Base-by-base conservation (phyloP, 2,888 invertebrate genomes). In the Drosophila stalkeri region DNA sequence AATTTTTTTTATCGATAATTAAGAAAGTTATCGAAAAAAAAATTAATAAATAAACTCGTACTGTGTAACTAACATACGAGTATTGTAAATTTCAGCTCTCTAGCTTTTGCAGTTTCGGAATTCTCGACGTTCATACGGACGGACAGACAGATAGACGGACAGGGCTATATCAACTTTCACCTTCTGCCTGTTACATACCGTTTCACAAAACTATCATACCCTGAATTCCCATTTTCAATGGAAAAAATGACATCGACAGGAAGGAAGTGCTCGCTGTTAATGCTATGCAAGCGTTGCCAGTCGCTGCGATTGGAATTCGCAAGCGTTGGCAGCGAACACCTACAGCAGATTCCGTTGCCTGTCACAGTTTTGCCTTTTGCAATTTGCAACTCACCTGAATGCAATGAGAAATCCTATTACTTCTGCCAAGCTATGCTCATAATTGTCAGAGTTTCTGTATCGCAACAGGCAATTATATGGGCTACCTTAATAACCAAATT, bases 191-290 rank as follows among this genome's bases (percentile, higher is more conserved):
- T 23, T 23, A 23, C 23, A 23, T 23, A 23, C 23, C 2, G 2
- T 23, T 23, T 23, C 23, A 23, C 23, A 23, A 23, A 23, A 23
- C 23, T 3, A 23, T 23, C 3, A 23, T 23, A 23, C 23, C 23
- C 23, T 23, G 23, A 23, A 23, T 23, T 23, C 23, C 23, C 23
- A 23, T 23, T 23, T 23, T 23, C 23, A 23, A 23, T 23, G 23
- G 23, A 39, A 39, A 39, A 39, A 39, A n/a, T 27, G 47, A 18
- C 20, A 23, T 56, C 52, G 57, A 65, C 84, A 75, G 76, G 79
- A 81, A 80, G 80, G 82, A 80, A 80, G 69, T 64, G 81, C 43
- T 64, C 72, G 69, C 47, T 78, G 52, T 81, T 66, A 78, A 79
- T 73, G 64, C 46, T 20, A 41, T 52, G 37, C 16, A 11, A 23